phyloP scores from a whole-genome alignment of 2,888 invertebrate species.

The Oligia strigilis region DNA sequence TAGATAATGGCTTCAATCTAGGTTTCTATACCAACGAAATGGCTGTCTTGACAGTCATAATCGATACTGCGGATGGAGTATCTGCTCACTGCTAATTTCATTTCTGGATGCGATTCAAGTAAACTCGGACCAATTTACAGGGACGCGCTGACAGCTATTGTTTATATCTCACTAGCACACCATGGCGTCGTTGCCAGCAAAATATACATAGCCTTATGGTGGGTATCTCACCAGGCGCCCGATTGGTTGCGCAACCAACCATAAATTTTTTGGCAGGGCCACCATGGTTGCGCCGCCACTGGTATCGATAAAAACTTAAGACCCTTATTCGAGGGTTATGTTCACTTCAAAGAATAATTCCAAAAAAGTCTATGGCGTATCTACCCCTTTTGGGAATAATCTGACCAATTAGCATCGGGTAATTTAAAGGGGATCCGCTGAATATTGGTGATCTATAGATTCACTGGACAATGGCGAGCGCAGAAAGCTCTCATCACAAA shows the following conservation, averaged over 20 bases:
- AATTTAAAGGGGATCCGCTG: slow-evolving; percentile 4
- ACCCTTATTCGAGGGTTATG: too few relatives aligned
- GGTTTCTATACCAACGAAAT: background rate
- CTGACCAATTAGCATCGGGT: background rate
- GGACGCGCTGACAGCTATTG: too few relatives aligned
- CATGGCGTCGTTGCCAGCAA: too few relatives aligned
- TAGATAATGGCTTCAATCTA: background rate
- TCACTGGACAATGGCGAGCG: slow-evolving; percentile 5
- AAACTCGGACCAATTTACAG: background rate
- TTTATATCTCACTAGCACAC: background rate
- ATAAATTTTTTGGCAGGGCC: too few relatives aligned
- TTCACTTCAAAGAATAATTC: background rate
- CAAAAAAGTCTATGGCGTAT: background rate
- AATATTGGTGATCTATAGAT: slow-evolving; percentile 7
- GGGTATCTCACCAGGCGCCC: too few relatives aligned
- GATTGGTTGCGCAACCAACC: too few relatives aligned
- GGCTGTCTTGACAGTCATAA: background rate
- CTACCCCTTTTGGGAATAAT: background rate
- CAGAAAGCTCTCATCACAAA: slow-evolving; percentile 21
- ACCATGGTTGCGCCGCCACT: background rate
- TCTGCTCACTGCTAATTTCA: background rate
- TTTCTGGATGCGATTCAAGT: background rate
- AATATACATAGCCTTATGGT: too few relatives aligned
- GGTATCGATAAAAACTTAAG: background rate
- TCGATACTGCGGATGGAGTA: background rate